Evolutionary conservation across 2,888 invertebrate species (phyloP), one percentile per base, ranked within the genome.

Genomic region (Tipula confusa): DNA sequence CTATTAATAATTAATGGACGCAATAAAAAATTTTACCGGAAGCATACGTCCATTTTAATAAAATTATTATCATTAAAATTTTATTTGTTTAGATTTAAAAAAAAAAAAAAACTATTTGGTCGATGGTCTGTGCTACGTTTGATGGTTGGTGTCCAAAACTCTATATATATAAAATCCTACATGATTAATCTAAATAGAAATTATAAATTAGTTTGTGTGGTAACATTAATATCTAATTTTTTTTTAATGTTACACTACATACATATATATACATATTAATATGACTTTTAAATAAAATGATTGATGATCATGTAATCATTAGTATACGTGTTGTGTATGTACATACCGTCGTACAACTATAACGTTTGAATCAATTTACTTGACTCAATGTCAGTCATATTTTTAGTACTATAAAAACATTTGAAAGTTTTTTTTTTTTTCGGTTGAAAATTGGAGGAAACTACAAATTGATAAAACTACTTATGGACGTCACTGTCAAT

Each of bases 41-140:
- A 64, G 64, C 64, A 64, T 64, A 64, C 64, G 64, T 64, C 64
- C 64, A 64, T 64, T 64, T 64, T 64, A 64, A 64, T 64, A 64
- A 64, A 64, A 64, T 64, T 64, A 64, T 64, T 24, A 64, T 64
- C 64, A 64, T 64, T 24, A 64, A 64, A 64, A 64, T 64, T 64
- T 11, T 64, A 24, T 64, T 64, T 64, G 64, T 64, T 64, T 64
- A 64, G 43, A 5, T 43, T 43, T 15, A 1, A 15, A 43, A 43
- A 43, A 64, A n/a, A 1, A 15, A 43, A 43, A 43, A 64, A n/a
- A 43, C n/a, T 43, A 24, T 64, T 18, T 64, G 18, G 11, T 24
- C 9, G 9, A 24, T 64, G 64, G 64, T 6, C 24, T 64, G 18
- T 64, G 64, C 64, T 24, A n/a, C n/a, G 64, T 64, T 64, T 9